Evolutionary conservation across 2,888 invertebrate species (phyloP).

Genomic region (Dyspetes luteomarginatus): DNA sequence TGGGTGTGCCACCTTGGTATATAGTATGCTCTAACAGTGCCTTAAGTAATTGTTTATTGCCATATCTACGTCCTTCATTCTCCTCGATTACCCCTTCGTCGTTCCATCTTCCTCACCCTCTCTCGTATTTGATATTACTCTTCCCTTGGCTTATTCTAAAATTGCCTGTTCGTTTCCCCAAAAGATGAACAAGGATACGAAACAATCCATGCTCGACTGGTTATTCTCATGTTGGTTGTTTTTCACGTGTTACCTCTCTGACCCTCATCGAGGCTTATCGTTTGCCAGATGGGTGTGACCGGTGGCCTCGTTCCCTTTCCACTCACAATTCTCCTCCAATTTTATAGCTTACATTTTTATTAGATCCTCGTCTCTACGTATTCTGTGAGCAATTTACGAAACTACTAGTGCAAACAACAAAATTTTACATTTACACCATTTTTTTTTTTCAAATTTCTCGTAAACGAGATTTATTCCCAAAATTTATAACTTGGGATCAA

Average conservation of each 20-base stretch:
- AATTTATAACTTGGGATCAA: no score
- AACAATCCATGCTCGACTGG: slow-evolving; percentile 54
- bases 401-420: no score
- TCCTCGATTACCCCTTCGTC: slow-evolving; percentile 62
- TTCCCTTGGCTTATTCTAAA: no score
- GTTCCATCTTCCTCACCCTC: slow-evolving; percentile 50
- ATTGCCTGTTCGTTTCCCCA: neutral
- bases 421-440: no score
- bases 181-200: slow-evolving; percentile 50
- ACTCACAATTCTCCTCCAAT: neutral
- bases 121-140: slow-evolving; percentile 23
- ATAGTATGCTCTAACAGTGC: slow-evolving; percentile 77
- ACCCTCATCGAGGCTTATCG: slow-evolving; percentile 62
- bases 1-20: slow-evolving; percentile 77
- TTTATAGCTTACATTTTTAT: no score
- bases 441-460: no score
- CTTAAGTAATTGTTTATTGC: slow-evolving; percentile 83
- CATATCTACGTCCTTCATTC: slow-evolving; percentile 72
- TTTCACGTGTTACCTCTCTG: slow-evolving; percentile 43
- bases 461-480: no score
- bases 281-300: slow-evolving; percentile 64
- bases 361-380: no score
- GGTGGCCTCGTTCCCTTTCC: slow-evolving; percentile 44
- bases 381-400: no score
- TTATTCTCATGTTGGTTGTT: slow-evolving; percentile 55